phyloP scores from a whole-genome alignment of 2,888 invertebrate species.

The Plusia festucae region DNA sequence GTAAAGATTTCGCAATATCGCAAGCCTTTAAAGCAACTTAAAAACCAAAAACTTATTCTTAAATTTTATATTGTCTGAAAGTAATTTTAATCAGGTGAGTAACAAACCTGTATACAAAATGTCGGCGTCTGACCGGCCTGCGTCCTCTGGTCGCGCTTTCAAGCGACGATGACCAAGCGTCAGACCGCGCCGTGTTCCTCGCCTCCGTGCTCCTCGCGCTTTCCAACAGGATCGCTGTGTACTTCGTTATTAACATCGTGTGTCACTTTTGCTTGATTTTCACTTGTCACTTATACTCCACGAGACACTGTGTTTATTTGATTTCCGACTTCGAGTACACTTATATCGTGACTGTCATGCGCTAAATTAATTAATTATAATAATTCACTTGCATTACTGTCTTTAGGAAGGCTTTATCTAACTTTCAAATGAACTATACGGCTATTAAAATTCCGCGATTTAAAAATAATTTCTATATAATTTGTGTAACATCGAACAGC shows the following conservation, averaged over 20 bases:
- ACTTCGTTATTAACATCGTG: slow-evolving; percentile 92
- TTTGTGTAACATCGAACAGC: slow-evolving; percentile 63
- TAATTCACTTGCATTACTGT: background rate
- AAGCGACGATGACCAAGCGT: slow-evolving; percentile 76
- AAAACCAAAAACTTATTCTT: background rate
- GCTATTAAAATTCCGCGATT: slow-evolving; percentile 25
- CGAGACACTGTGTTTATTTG: slow-evolving; percentile 36
- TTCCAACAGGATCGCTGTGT: slow-evolving; percentile 92
- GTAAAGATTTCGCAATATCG: background rate
- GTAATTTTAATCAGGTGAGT: background rate
- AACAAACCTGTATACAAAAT: slow-evolving; percentile 78
- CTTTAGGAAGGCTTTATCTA: slow-evolving; percentile 11
- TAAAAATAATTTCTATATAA: slow-evolving; percentile 37
- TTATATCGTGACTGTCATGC: slow-evolving; percentile 14
- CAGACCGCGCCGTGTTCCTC: slow-evolving; percentile 72
- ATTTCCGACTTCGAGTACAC: slow-evolving; percentile 23
- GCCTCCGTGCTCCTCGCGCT: slow-evolving; percentile 88
- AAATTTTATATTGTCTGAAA: background rate
- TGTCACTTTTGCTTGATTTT: slow-evolving; percentile 44
- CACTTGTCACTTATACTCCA: slow-evolving; percentile 32
- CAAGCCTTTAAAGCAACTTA: background rate
- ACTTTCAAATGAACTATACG: background rate
- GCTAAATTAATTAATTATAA: slow-evolving; percentile 18
- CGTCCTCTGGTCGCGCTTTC: slow-evolving; percentile 73
- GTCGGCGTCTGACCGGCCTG: slow-evolving; percentile 73